Percentiles rank a stretch among this genome's conserved stretches.
Conservation (phyloP, 2,888 invertebrate genomes). For the Synanthedon tipuliformis region DNA sequence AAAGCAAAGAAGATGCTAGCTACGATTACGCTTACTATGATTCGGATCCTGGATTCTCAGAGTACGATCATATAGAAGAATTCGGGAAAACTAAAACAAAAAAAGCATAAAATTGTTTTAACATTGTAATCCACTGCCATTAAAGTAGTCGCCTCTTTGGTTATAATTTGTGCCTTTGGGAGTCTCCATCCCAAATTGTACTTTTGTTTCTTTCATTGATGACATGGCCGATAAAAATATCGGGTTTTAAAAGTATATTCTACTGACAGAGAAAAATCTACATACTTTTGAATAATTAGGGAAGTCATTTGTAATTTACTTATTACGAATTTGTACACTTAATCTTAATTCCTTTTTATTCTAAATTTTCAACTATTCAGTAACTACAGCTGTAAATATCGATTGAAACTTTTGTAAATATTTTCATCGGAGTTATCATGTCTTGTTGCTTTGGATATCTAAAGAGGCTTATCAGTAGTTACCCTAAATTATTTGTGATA, state of each 20-base stretch:
- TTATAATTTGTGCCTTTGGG: too few species aligned
- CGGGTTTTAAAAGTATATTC: too few species aligned
- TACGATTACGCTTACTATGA: slow-evolving; percentile 92
- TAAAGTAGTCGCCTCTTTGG: slow-evolving; percentile 59
- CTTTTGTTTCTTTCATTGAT: too few species aligned
- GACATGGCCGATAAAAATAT: too few species aligned
- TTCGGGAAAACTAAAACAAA: slow-evolving; percentile 72
- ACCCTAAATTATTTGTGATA: slow-evolving; percentile 68
- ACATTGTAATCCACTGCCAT: slow-evolving; percentile 49
- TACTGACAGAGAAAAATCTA: too few species aligned
- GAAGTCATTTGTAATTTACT: too few species aligned
- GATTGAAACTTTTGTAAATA: slow-evolving; percentile 1
- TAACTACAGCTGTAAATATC: not conserved
- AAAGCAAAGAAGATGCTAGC: slow-evolving; percentile 75
- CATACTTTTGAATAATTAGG: too few species aligned
- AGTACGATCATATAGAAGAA: slow-evolving; percentile 72
- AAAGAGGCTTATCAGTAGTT: slow-evolving; percentile 53
- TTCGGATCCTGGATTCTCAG: slow-evolving; percentile 70
- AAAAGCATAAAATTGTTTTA: slow-evolving; percentile 35
- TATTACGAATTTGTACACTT: too few species aligned
- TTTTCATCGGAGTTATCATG: slow-evolving; percentile 8
- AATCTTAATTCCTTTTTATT: too few species aligned
- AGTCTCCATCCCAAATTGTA: too few species aligned
- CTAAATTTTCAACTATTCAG: not conserved
- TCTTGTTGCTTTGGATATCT: slow-evolving; percentile 16